These are phyloP conservation scores for Sthenelais limicola DNA, from an alignment of 2,888 invertebrate species.

Conservation along the genomic window DNA sequence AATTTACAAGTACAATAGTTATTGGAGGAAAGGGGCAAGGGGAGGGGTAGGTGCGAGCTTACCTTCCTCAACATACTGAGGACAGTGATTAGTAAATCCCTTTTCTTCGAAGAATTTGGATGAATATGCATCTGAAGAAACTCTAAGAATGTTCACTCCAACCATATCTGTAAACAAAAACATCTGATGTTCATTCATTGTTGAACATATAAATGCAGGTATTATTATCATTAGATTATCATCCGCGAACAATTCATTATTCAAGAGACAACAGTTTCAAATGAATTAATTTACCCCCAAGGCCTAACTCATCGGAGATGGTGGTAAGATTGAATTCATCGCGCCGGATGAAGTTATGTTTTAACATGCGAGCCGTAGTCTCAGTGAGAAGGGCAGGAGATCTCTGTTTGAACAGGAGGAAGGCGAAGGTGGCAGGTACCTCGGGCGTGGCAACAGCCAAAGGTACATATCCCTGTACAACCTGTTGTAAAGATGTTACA, in stretches of 20 bases:
- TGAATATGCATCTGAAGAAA: conserved; percentile 3
- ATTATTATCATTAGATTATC: too few species aligned
- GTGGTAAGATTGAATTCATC: conserved; percentile 20
- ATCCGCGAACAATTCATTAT: too few species aligned
- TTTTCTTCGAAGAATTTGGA: conserved; percentile 6
- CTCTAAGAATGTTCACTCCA: conserved; percentile 8
- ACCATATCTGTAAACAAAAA: conserved; percentile 27
- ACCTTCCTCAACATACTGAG: conserved; percentile 6
- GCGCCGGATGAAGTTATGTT: not conserved
- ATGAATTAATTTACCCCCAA: too few species aligned
- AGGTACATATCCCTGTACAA: conserved; percentile 7
- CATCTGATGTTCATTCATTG: too few species aligned
- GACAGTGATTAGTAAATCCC: conserved; percentile 20
- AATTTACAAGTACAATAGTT: too few species aligned
- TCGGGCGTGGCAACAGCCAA: conserved; percentile 20
- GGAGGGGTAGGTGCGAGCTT: too few species aligned
- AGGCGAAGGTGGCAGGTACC: conserved; percentile 12
- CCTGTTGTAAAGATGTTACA: too few species aligned
- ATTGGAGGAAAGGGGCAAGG: too few species aligned
- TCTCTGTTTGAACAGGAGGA: conserved; percentile 25
- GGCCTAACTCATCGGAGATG: not conserved
- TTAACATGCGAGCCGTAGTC: not conserved
- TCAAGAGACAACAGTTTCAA: too few species aligned
- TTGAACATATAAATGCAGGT: too few species aligned
- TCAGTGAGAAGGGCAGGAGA: conserved; percentile 6